Base-by-base conservation (phyloP, 2,888 invertebrate species). In the Leucophenga maculata region DNA sequence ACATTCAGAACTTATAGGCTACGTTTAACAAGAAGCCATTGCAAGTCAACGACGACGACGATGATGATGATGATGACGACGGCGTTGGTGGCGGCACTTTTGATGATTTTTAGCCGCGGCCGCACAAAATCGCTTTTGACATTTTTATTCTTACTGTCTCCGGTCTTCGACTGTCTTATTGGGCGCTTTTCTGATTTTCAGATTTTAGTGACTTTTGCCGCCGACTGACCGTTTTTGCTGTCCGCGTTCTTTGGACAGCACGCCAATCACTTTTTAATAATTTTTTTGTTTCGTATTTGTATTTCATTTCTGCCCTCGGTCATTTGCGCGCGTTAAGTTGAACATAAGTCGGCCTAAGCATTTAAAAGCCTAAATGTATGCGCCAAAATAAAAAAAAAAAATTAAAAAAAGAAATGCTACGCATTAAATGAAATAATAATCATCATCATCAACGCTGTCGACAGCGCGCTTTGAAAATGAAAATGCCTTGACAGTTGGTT, bases 41-140 rank as follows among this genome's bases (percentile, higher is more conserved):
- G 72, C 70, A 31, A 48, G 50, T 44, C 46, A 66, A 60, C 50
- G 68, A 22, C 46, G 50, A 46, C 48, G 79, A 82, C 67, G 74
- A 74, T 70, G 67, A 69, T 68, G 69, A 65, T 65, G 70, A 52
- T 73, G 39, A 62, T 39, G 52, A 20, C 65, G 54, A 31, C 67
- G 70, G 64, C 70, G 65, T 65, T 44, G 68, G 71, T 68, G 72
- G 74, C 78, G 79, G 78, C 74, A 59, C 74, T 80, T 79, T 79
- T 82, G 80, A 83, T 83, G 80, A 77, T 76, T 72, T 70, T 72
- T 73, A 72, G 77, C 78, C 75, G 77, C 73, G 77, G 77, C 78
- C 82, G 77, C 83, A 39, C 39, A 82, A 84, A 85, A 85, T 85
- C 76, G 76, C 78, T 84, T 84, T 83, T 83, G 84, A 83, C 84